Base-by-base conservation (phyloP, 1,140 invertebrate species). In the Contarinia nasturtii region DNA sequence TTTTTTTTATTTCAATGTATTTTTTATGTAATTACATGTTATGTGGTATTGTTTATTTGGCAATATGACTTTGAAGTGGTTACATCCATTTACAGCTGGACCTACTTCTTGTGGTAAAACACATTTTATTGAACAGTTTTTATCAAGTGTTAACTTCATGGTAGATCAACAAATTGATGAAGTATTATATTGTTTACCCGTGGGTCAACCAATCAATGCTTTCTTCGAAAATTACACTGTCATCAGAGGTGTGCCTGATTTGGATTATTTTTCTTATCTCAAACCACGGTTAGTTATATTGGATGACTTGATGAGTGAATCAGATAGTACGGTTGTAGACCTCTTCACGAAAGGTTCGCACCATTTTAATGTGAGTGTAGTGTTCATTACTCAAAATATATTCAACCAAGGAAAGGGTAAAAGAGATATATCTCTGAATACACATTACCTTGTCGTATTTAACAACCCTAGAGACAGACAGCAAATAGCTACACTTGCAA, bases 341-440 rank as follows among this genome's bases (percentile, higher is more conserved):
- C 34, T 49, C 12, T 49, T 49, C 37, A 49, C 43, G 2, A 49
- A 49, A n/a, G 48, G 48, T 36, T 44, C 41, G 15, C 48, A 49
- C 33, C 48, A 49, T 34, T 11, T 27, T 14, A 45, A 45, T 18
- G 12, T 46, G n/a, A 45, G 36, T 17, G 44, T 46, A 2, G 17
- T 49, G 15, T 49, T 43, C 12, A 49, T 49, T n/a, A 14, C 21
- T 10, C 41, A 43, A 14, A 43, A 43, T 10, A 27, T 27, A 27
- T 27, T 27, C 10, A 27, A 27, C 10, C 27, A 27, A 10, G 27
- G 27, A 10, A 49, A 42, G 22, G 40, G 20, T 11, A 20, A n/a
- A 1, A n/a, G 47, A 11, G n/a, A 21, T 14, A 33, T 18, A 2
- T 41, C 36, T 21, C 41, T 48, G 8, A 27, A 27, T 22, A 2